Conservation (phyloP, 2,797 vertebrate species). For the Hipposideros larvatus region DNA sequence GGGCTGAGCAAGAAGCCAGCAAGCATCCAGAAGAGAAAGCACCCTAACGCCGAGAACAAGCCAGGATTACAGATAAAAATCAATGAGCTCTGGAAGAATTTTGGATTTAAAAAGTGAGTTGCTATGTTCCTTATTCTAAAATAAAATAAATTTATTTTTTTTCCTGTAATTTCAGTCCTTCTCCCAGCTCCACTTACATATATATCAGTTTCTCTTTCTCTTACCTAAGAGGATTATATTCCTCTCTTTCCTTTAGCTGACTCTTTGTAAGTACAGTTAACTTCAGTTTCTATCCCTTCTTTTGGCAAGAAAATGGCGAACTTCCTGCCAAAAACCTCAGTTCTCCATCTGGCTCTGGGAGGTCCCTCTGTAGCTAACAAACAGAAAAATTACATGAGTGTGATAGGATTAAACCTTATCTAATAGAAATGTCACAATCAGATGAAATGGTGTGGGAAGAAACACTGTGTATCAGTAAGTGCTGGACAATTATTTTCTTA, state of each 20-base stretch:
- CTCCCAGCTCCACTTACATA: background rate
- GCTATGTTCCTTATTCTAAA: constrained; percentile 3
- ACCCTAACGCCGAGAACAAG: constrained; percentile 91
- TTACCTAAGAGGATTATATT: background rate
- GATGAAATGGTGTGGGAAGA: background rate
- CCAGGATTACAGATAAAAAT: constrained; percentile 92
- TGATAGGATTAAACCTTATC: background rate
- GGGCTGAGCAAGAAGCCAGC: constrained; percentile 92
- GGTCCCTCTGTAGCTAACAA: background rate
- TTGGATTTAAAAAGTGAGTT: constrained; percentile 94
- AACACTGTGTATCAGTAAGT: background rate
- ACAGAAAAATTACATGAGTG: background rate
- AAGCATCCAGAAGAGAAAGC: constrained; percentile 79
- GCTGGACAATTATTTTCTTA: background rate
- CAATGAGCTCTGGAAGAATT: constrained; percentile 95
- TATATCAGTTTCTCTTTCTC: background rate
- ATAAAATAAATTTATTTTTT: background rate
- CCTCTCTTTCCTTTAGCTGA: background rate
- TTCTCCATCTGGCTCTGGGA: background rate
- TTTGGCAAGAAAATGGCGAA: background rate
- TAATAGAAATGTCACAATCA: background rate
- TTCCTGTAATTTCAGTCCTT: background rate
- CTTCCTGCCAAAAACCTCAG: background rate
- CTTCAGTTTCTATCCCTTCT: background rate
- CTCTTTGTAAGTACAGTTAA: background rate